Conservation (phyloP, 2,888 invertebrate species). For the Eumerus sabulonum region DNA sequence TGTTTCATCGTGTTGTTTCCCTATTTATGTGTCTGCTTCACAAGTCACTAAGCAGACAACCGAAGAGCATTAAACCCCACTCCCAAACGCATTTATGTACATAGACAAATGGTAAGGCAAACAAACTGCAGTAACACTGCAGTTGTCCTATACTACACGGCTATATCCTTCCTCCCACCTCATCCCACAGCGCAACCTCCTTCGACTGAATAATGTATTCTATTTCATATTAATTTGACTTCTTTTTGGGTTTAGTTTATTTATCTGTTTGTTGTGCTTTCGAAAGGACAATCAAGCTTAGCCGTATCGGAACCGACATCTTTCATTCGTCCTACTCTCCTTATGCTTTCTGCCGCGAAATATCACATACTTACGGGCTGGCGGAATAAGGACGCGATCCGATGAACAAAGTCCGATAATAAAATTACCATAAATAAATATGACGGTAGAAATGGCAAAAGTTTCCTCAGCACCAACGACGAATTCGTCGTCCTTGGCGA, state of each 20-base stretch:
- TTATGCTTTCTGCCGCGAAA: constrained; percentile 13
- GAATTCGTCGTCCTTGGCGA: constrained; percentile 50
- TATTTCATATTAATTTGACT: constrained; percentile 51
- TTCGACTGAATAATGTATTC: constrained; percentile 33
- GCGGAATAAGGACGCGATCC: constrained; percentile 51
- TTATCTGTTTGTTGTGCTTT: background rate
- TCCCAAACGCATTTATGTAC: background rate
- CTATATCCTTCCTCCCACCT: constrained; percentile 9
- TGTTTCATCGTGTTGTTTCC: constrained; percentile 53
- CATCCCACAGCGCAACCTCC: constrained; percentile 20
- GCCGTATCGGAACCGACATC: constrained; percentile 63
- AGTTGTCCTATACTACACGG: constrained; percentile 55
- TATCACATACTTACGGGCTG: constrained; percentile 12
- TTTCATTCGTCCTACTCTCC: constrained; percentile 1
- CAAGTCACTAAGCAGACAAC: constrained; percentile 50
- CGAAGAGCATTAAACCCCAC: constrained; percentile 26
- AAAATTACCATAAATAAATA: constrained; percentile 69
- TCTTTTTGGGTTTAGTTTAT: constrained; percentile 5
- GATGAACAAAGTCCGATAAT: constrained; percentile 68
- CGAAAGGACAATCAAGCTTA: constrained; percentile 60
- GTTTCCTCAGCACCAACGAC: constrained; percentile 41
- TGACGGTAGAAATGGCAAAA: constrained; percentile 62
- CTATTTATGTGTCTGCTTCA: constrained; percentile 41
- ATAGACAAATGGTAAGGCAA: constrained; percentile 7
- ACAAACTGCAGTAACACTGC: constrained; percentile 57